Base-by-base conservation (phyloP, 2,797 vertebrate genomes). In the Moxostoma hubbsi region DNA sequence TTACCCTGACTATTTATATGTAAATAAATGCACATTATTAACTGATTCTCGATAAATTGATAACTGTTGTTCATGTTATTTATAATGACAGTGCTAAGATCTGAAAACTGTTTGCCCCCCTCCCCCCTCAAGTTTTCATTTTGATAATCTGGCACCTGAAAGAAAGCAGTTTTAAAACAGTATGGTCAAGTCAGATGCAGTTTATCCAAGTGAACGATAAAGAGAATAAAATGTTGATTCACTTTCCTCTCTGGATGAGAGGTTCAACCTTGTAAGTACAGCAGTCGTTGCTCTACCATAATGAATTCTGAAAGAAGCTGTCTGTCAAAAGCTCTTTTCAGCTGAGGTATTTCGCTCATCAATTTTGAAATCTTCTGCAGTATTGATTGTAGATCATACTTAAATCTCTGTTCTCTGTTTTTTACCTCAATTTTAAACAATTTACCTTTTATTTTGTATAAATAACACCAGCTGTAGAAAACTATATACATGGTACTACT, bases 261-360 rank as follows among this genome's bases (percentile, higher is more conserved):
- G 43, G 11, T 68, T 16, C 72, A 66, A 63, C 53, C 75, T 82
- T 76, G 65, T 73, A 54, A 73, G 61, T 50, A 68, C 75, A 73
- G 12, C 57, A 78, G 75, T 62, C 46, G 18, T 59, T 36, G 61
- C 63, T 50, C 24, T 58, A 46, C 49, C 1, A 46, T 67, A 49
- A 66, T 54, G 63, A 72, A 67, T 71, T 66, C 16, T 59, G 18
- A 63, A 15, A n/a, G 63, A 80, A n/a, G 62, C 75, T 77, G 75
- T 78, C 75, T 43, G 59, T 74, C 53, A 72, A 67, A 58, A 10
- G 12, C 49, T 49, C 43, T 43, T 69, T 24, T 61, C 13, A 47
- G 47, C 47, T n/a, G 57, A 69, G 47, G 57, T 59, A 69, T 77
- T 62, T 61, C n/a, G 62, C 10, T n/a, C 57, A 61, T 65, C 62